Conservation (phyloP, 2,797 vertebrate genomes). For the Microctenopoma lineatum region DNA sequence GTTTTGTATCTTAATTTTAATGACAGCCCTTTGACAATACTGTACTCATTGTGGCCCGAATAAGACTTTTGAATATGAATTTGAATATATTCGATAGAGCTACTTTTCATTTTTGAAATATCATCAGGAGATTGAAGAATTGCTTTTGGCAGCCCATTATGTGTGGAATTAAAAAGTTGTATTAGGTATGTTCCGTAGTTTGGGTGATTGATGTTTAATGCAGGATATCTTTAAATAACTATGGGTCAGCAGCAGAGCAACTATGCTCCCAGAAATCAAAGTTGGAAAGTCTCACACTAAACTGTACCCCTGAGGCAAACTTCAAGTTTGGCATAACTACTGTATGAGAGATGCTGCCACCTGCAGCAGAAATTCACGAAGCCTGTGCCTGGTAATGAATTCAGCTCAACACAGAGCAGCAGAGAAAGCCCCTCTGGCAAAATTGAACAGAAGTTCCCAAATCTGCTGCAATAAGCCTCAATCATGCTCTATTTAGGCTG, state of each 20-base stretch:
- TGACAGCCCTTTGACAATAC: no score
- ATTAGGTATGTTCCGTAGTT: neutral
- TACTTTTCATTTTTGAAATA: conserved; percentile 8
- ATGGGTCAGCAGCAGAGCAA: conserved; percentile 59
- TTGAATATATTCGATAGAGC: no score
- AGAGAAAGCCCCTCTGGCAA: conserved; percentile 70
- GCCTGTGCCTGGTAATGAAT: conserved; percentile 67
- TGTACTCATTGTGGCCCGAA: no score
- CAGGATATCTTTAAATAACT: conserved; percentile 26
- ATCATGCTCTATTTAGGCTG: conserved; percentile 72
- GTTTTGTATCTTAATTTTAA: no score
- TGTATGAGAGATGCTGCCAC: conserved; percentile 74
- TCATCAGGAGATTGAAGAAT: conserved; percentile 15
- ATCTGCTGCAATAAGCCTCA: conserved; percentile 75
- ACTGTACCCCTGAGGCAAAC: conserved; percentile 68
- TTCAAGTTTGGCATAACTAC: conserved; percentile 51
- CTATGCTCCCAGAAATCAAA: conserved; percentile 63
- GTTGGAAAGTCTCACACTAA: conserved; percentile 51
- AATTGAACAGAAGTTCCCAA: conserved; percentile 70
- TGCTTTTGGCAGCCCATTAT: conserved; percentile 16
- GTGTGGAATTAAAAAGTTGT: neutral
- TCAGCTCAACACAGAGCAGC: conserved; percentile 60
- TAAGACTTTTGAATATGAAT: no score
- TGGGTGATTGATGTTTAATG: conserved; percentile 36
- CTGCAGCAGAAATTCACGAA: conserved; percentile 69